Evolutionary conservation across 2,888 invertebrate genomes (phyloP).

Genomic region (Drosophila putrida): DNA sequence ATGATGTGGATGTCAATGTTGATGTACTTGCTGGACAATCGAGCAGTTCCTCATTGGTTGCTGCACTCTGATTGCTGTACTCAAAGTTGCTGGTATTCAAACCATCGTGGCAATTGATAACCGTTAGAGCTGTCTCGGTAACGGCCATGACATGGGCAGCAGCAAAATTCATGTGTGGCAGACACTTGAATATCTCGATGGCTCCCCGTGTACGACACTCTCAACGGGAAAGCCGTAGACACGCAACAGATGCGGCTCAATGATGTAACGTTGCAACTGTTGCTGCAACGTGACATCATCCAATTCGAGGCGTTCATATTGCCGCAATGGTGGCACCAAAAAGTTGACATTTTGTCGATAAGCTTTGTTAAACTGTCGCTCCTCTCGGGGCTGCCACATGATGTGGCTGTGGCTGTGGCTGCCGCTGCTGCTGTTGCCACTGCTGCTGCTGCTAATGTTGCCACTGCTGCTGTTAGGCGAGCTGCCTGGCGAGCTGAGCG

Average conservation of each 20-base stretch:
- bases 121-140: constrained; percentile 41
- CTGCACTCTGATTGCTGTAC: constrained; percentile 17
- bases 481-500: background rate
- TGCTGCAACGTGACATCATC: constrained; percentile 87
- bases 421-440: constrained; percentile 11
- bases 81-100: constrained; percentile 55
- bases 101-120: constrained; percentile 80
- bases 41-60: background rate
- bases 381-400: constrained; percentile 18
- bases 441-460: constrained; percentile 15
- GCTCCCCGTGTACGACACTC: constrained; percentile 87
- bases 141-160: constrained; percentile 52
- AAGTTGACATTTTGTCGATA: constrained; percentile 54
- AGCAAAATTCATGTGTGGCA: constrained; percentile 84
- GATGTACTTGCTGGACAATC: constrained; percentile 74
- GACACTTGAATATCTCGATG: constrained; percentile 88
- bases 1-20: constrained; percentile 86
- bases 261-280: constrained; percentile 88
- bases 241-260: constrained; percentile 88
- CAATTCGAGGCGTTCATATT: constrained; percentile 82
- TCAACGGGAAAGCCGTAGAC: constrained; percentile 91
- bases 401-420: constrained; percentile 23
- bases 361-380: constrained; percentile 3
- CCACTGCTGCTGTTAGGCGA: background rate
- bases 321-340: constrained; percentile 83